A percentile compares a stretch with the other conserved stretches of the same genome.
Conservation (phyloP, 2,888 invertebrate genomes). For the Hyalella azteca region DNA sequence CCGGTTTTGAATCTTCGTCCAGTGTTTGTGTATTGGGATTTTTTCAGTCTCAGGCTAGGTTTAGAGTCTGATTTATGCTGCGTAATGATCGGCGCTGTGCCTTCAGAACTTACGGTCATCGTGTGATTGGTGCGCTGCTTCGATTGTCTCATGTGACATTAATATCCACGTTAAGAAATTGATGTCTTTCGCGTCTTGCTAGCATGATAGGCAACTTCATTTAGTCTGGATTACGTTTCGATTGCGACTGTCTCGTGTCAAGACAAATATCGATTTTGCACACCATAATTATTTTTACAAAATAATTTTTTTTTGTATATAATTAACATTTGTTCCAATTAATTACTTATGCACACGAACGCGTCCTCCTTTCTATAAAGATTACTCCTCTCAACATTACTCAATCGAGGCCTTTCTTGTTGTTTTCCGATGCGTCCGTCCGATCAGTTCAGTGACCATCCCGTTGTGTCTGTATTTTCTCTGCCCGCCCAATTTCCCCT, state of each 20-base stretch:
- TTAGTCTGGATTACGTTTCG: no score
- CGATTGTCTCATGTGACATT: neutral
- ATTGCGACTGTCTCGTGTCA: no score
- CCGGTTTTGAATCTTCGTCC: neutral
- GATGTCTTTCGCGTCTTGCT: no score
- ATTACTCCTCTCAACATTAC: neutral
- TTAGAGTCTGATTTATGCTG: slow-evolving; percentile 17
- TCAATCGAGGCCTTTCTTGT: neutral
- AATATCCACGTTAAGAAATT: neutral
- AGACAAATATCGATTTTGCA: no score
- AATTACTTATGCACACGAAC: no score
- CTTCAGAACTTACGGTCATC: neutral
- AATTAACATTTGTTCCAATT: neutral
- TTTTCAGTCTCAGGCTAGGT: neutral
- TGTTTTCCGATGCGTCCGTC: neutral
- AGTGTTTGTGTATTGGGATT: neutral
- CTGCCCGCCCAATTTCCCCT: neutral
- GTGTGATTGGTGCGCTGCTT: slow-evolving; percentile 12
- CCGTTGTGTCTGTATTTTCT: neutral
- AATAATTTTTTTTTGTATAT: neutral
- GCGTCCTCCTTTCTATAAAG: no score
- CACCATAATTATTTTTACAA: no score
- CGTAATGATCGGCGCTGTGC: slow-evolving; percentile 21
- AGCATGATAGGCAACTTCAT: no score
- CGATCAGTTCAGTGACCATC: neutral